Evolutionary conservation across 64 coral and sea anemone genomes (phyloP).

Genomic region (Hydrozoanthus tunicans): DNA sequence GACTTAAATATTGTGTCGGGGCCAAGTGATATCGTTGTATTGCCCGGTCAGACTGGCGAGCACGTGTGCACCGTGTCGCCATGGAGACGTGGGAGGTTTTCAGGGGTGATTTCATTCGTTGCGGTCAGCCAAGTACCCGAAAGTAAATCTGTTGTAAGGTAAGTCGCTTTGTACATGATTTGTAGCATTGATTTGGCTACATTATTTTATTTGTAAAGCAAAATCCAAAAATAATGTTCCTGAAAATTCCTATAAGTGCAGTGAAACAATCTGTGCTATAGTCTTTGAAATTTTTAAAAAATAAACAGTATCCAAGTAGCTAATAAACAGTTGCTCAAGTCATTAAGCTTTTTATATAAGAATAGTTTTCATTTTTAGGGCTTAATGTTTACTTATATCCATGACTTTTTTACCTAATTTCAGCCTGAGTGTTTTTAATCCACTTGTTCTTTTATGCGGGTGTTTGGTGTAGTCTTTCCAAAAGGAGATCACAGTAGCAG

Average conservation of each 20-base stretch:
- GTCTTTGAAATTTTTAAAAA: not conserved
- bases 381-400: no score
- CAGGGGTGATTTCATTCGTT: conserved; percentile 82
- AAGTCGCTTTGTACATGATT: not conserved
- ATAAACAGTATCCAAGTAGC: not conserved
- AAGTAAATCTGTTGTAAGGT: conserved; percentile 39
- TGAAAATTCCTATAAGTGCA: no score
- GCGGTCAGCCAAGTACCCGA: conserved; percentile 22
- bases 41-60: conserved; percentile 72
- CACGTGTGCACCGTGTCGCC: conserved; percentile 86
- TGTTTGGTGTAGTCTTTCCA: no score
- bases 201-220: not conserved
- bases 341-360: no score
- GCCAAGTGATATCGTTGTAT: conserved; percentile 61
- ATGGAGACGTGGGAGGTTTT: conserved; percentile 87
- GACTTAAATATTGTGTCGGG: conserved; percentile 90
- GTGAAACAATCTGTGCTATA: no score
- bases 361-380: no score
- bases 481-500: no score
- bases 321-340: no score
- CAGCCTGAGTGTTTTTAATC: no score
- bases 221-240: no score
- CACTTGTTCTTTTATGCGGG: no score
- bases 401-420: no score
- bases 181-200: not conserved